These are phyloP conservation scores for Picus viridis DNA, from an alignment of 2,797 vertebrate species.

Conservation along the genomic window DNA sequence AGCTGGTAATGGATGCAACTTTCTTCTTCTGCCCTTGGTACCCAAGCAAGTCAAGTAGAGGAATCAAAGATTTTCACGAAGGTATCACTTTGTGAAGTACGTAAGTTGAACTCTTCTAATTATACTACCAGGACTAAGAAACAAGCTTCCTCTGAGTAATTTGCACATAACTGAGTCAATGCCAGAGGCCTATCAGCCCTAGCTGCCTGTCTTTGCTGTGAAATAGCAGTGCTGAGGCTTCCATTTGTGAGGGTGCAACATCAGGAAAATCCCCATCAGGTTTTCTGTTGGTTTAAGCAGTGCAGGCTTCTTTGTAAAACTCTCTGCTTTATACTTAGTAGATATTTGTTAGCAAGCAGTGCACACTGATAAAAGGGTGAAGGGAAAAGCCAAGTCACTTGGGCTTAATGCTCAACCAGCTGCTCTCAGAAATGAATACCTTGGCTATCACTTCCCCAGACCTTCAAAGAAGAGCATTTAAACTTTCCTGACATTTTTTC, in stretches of 20 bases:
- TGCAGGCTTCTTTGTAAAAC: background rate
- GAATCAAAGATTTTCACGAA: background rate
- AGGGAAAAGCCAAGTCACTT: background rate
- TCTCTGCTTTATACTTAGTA: background rate
- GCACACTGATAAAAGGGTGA: background rate
- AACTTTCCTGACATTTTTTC: constrained; percentile 26
- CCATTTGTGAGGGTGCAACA: background rate
- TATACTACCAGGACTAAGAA: background rate
- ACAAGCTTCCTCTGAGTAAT: background rate
- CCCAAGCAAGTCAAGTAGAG: background rate
- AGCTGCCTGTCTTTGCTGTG: background rate
- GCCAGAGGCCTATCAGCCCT: background rate
- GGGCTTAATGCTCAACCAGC: background rate
- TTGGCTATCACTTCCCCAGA: background rate
- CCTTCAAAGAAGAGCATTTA: constrained; percentile 40
- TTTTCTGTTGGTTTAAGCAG: background rate
- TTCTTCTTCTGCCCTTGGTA: background rate
- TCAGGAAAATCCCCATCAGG: background rate
- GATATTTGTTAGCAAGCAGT: background rate
- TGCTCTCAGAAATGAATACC: constrained; percentile 23
- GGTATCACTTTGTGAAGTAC: background rate
- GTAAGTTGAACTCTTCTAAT: background rate
- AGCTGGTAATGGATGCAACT: background rate
- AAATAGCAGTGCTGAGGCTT: background rate
- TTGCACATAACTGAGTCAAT: background rate